phyloP scores from a whole-genome alignment of 2,797 vertebrate genomes.

The Echiichthys vipera region DNA sequence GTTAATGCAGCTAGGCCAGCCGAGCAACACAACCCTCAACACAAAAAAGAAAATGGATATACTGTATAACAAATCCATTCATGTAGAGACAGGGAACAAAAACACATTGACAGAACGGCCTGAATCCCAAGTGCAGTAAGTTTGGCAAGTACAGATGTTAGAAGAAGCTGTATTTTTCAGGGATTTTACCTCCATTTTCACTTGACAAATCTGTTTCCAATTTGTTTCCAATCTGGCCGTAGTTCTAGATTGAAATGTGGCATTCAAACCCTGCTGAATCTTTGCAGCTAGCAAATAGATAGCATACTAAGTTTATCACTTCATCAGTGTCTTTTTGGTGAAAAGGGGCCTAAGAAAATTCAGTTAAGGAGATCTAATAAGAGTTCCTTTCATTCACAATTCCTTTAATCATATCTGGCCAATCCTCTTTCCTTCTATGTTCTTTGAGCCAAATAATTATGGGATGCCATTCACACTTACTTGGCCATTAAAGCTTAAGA shows the following conservation, averaged over 20 bases:
- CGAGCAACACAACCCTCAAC: background rate
- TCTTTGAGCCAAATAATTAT: background rate
- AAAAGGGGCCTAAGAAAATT: background rate
- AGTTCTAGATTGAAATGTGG: constrained; percentile 18
- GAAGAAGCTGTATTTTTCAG: background rate
- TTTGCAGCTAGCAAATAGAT: background rate
- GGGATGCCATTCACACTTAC: background rate
- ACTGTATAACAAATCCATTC: constrained; percentile 3
- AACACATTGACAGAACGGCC: background rate
- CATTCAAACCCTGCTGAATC: constrained; percentile 9
- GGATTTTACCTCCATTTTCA: constrained; percentile 11
- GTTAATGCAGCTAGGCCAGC: constrained; percentile 26
- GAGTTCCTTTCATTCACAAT: background rate
- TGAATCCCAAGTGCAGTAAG: constrained; percentile 16
- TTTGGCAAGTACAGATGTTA: constrained; percentile 17
- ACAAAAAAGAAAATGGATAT: constrained; percentile 18
- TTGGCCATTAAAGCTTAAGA: no score
- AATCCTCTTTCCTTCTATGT: background rate
- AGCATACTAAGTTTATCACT: background rate
- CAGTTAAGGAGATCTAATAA: background rate
- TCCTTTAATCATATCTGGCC: background rate
- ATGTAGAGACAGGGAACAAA: constrained; percentile 13
- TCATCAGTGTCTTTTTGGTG: background rate
- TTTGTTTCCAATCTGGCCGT: constrained; percentile 1
- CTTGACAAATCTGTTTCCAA: constrained; percentile 13